Base-by-base conservation (phyloP, 2,888 invertebrate species). In the Cacoxenus indagator region DNA sequence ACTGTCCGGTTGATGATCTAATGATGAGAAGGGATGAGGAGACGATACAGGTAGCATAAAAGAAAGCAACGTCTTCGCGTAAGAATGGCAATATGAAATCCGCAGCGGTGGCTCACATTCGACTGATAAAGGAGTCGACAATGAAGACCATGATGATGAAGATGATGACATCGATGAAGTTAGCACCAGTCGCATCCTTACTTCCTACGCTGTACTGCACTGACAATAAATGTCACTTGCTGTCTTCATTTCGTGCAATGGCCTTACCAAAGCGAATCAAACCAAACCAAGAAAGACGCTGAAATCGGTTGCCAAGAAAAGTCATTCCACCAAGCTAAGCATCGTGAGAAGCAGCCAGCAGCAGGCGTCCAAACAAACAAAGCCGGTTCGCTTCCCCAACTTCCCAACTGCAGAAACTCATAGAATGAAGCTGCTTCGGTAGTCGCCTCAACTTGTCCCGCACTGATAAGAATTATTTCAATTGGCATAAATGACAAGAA, bases 241-340 rank as follows among this genome's bases (percentile, higher is more conserved):
- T 79, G 76, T 83, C 83, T 83, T 79, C 70, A 77, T 81, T 76
- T 69, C 55, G 71, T 57, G 72, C 79, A 78, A 74, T 70, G 68
- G 37, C 67, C n/a, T n/a, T n/a, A n/a, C n/a, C n/a, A n/a, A n/a
- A n/a, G n/a, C n/a, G n/a, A n/a, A n/a, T n/a, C n/a, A 67, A 61
- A 29, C 65, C n/a, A 57, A 57, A 27, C 24, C 48, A 57, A 57
- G 57, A n/a, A 29, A 61, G 5, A 37, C n/a, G 11, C 19, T 2
- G 17, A 51, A 51, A 9, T n/a, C 17, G 11, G 9, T 51, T 9
- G 9, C 51, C 51, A 51, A 51, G 11, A 43, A 43, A 43, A 11
- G 45, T 43, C 45, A 43, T 43, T 43, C 45, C 11, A 43, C 45
- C 45, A 43, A 43, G n/a, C 57, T 31, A 57, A 14, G 29, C 61